Evolutionary conservation across 2,113 vertebrate genomes (phyloP).

Genomic region (Turnix velox): DNA sequence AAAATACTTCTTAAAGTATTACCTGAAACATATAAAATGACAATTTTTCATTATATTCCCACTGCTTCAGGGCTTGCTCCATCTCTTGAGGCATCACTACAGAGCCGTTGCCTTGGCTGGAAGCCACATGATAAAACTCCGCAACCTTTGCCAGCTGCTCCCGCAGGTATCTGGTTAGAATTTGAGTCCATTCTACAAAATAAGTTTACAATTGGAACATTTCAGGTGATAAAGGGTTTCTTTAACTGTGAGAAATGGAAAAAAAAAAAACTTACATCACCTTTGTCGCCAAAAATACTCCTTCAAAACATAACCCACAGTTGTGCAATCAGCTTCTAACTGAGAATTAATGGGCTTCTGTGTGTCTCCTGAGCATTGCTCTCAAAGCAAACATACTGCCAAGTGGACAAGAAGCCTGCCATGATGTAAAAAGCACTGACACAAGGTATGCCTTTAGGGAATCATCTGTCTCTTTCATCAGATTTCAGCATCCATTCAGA

Average conservation of each 20-base stretch:
- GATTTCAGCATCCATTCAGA: background rate
- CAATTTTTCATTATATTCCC: constrained; percentile 79
- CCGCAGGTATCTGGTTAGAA: constrained; percentile 75
- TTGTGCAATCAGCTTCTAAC: background rate
- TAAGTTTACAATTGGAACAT: background rate
- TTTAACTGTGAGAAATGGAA: background rate
- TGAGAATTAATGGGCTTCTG: background rate
- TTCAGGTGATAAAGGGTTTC: background rate
- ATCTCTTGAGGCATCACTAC: constrained; percentile 65
- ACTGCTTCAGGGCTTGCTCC: constrained; percentile 76
- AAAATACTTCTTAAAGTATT: background rate
- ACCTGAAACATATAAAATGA: constrained; percentile 82
- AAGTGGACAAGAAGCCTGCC: background rate
- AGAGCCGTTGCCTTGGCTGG: constrained; percentile 40
- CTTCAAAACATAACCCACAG: background rate
- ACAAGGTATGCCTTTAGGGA: background rate
- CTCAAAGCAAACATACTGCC: background rate
- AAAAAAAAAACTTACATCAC: background rate
- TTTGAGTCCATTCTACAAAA: constrained; percentile 78
- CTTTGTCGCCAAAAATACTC: background rate
- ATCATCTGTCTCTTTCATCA: background rate
- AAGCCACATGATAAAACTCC: constrained; percentile 70
- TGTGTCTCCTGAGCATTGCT: background rate
- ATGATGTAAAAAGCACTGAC: too few relatives aligned
- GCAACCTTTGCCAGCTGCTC: constrained; percentile 78